phyloP scores from a whole-genome alignment of 2,113 vertebrate species.

The Struthidea cinerea region DNA sequence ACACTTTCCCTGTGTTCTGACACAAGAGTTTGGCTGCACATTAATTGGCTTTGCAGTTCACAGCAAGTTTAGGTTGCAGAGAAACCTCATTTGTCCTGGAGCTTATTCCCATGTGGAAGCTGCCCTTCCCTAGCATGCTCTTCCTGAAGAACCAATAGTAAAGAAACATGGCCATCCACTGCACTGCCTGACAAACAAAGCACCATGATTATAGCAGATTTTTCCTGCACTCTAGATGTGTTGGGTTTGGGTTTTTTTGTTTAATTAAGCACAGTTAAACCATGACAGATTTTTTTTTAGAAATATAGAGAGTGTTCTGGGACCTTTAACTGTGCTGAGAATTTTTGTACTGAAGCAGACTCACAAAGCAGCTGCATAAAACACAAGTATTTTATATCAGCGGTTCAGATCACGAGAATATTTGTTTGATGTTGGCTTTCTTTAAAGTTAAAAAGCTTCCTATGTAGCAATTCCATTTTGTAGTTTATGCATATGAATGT shows the following conservation, averaged over 20 bases:
- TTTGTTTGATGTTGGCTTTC: neutral
- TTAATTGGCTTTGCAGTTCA: slow-evolving; percentile 1
- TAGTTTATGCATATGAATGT: neutral
- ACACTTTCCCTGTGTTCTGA: neutral
- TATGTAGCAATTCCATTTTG: neutral
- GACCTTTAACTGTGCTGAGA: neutral
- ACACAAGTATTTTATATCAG: neutral
- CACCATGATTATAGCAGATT: neutral
- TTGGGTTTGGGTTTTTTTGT: neutral
- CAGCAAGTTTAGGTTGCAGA: neutral
- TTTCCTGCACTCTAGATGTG: neutral
- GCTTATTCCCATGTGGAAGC: neutral
- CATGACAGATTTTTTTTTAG: neutral
- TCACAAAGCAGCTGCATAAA: neutral
- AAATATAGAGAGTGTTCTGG: neutral
- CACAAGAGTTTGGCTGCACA: neutral
- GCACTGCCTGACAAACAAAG: neutral
- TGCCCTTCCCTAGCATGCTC: neutral
- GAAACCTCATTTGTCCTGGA: neutral
- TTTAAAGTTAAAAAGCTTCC: neutral
- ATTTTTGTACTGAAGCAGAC: neutral
- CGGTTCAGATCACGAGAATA: neutral
- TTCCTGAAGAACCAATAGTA: neutral
- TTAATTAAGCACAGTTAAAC: neutral
- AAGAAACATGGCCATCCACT: neutral